phyloP scores from a whole-genome alignment of 2,113 vertebrate genomes.

The Pelecanoides urinatrix region DNA sequence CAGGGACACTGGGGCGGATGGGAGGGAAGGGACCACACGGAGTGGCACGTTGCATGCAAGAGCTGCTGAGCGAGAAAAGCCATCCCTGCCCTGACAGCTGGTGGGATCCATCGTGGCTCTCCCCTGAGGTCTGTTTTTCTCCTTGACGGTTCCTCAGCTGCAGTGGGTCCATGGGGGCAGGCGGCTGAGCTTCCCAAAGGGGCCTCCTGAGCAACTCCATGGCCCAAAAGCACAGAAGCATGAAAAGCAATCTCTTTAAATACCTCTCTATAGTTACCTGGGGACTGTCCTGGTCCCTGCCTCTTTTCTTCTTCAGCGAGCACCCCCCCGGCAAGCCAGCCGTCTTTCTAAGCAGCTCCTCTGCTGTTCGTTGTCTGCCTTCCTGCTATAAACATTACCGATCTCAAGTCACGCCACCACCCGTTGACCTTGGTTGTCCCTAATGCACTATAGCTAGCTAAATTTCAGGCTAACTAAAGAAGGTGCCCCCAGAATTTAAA shows the following conservation, averaged over 20 bases:
- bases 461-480: not conserved
- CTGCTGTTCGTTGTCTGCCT: not conserved
- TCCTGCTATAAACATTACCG: fast-evolving
- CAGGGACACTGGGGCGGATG: not conserved
- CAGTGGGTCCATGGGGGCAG: fast-evolving
- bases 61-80: not conserved
- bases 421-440: not conserved
- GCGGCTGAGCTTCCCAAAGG: not conserved
- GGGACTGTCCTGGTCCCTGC: not conserved
- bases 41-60: not conserved
- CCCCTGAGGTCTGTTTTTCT: not conserved
- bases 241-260: constrained; percentile 10
- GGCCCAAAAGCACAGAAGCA: not conserved
- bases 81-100: not conserved
- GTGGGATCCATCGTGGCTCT: not conserved
- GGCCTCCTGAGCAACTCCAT: not conserved
- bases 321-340: not conserved
- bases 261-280: not conserved
- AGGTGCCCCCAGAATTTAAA: not conserved
- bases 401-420: not conserved
- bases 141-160: not conserved
- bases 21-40: not conserved
- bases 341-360: not conserved
- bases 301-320: not conserved
- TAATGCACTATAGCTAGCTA: not conserved